Conservation (phyloP, 2,113 vertebrate species). For the Osmerus mordax region DNA sequence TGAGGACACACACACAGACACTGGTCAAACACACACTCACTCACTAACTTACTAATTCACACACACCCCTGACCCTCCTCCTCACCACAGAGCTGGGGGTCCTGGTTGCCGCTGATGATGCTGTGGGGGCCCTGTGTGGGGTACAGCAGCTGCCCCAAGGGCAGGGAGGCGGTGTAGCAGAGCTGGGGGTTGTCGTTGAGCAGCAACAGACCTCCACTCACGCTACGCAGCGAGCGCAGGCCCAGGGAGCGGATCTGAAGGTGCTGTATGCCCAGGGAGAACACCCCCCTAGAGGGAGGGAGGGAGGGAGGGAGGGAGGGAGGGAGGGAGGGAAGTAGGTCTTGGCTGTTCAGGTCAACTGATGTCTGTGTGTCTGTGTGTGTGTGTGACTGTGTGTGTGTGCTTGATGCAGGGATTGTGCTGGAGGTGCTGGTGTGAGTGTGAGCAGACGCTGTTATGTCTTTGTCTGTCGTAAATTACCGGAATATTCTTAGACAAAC, state of each 20-base stretch:
- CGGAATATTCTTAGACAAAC: slow-evolving; percentile 4
- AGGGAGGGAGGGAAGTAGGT: not conserved
- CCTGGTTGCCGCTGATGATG: slow-evolving; percentile 79
- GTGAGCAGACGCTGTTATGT: not conserved
- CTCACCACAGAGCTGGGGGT: slow-evolving; percentile 76
- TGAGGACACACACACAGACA: slow-evolving; percentile 26
- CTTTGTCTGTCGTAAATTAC: not conserved
- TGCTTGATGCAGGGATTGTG: too few relatives aligned
- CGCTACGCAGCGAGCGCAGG: slow-evolving; percentile 82
- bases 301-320: slow-evolving; percentile 15
- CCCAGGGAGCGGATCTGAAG: slow-evolving; percentile 82
- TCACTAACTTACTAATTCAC: too few relatives aligned
- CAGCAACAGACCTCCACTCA: slow-evolving; percentile 89
- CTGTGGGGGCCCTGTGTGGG: slow-evolving; percentile 77
- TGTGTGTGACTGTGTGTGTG: too few relatives aligned
- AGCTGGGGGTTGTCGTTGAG: slow-evolving; percentile 83
- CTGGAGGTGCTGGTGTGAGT: too few relatives aligned
- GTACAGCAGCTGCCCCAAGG: slow-evolving; percentile 81
- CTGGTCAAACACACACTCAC: not conserved
- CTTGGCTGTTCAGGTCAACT: too few relatives aligned
- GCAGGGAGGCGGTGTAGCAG: slow-evolving; percentile 83
- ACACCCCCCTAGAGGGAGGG: slow-evolving; percentile 77
- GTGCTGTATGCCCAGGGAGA: slow-evolving; percentile 85
- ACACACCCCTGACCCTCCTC: slow-evolving; percentile 24
- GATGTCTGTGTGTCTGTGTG: not conserved